A percentile compares a stretch with the other conserved stretches of the same genome.
phyloP scores from a whole-genome alignment of 2,797 vertebrate species.

The Lithobates sylvaticus region DNA sequence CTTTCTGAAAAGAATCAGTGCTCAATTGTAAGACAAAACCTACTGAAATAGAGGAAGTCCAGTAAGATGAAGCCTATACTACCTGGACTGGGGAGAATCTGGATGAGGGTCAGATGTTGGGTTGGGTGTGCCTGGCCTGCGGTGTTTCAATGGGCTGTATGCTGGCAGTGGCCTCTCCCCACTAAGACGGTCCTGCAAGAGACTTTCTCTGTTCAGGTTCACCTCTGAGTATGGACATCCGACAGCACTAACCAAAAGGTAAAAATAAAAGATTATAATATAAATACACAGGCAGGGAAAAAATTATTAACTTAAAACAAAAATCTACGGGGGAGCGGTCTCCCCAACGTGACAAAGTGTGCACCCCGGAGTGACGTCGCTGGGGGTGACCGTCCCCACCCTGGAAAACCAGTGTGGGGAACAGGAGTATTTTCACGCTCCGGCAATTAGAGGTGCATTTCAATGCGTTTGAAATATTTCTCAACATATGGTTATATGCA shows the following conservation, averaged over 20 bases:
- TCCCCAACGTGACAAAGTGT: too few species aligned
- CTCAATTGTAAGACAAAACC: background rate
- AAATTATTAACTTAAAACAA: background rate
- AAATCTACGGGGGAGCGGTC: too few species aligned
- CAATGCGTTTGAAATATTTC: too few species aligned
- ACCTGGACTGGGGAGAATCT: conserved; percentile 78
- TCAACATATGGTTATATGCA: too few species aligned
- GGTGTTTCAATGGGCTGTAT: conserved; percentile 73
- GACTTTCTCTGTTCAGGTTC: conserved; percentile 87
- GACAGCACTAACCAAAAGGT: conserved; percentile 75
- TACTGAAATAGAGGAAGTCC: background rate
- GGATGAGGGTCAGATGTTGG: conserved; percentile 66
- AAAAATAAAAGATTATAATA: background rate
- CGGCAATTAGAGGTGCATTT: too few species aligned
- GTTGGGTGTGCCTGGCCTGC: conserved; percentile 73
- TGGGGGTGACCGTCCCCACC: too few species aligned
- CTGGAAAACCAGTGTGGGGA: too few species aligned
- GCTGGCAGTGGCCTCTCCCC: conserved; percentile 79
- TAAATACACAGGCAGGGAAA: background rate
- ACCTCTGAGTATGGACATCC: conserved; percentile 90
- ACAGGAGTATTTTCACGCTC: too few species aligned
- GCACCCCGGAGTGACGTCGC: too few species aligned
- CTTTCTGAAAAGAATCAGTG: conserved; percentile 26
- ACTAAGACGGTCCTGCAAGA: conserved; percentile 85
- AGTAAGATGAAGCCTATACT: conserved; percentile 32